Percentiles rank a stretch among this genome's conserved stretches.
phyloP scores from a whole-genome alignment of 2,888 invertebrate species.

The Microchrysa polita region DNA sequence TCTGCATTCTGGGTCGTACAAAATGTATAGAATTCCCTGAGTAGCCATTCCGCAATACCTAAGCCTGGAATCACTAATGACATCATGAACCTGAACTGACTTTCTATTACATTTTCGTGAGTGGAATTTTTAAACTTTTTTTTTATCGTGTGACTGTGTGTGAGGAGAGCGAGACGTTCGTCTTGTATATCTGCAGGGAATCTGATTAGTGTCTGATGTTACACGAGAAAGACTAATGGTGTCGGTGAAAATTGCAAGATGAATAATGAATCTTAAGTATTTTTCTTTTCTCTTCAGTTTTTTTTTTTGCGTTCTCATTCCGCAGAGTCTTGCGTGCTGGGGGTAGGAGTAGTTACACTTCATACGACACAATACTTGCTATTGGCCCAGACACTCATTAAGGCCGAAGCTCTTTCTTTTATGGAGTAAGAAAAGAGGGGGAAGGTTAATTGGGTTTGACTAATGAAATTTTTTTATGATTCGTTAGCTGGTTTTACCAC shows the following conservation, averaged over 20 bases:
- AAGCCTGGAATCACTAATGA: conserved; percentile 40
- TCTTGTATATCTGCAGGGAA: background rate
- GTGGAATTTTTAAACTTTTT: conserved; percentile 40
- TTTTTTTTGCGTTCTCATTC: too few species aligned
- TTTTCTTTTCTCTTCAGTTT: background rate
- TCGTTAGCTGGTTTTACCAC: too few species aligned
- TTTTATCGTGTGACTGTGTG: too few species aligned
- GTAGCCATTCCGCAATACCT: conserved; percentile 30
- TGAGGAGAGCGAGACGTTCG: too few species aligned
- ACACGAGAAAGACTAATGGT: conserved; percentile 37
- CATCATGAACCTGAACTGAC: conserved; percentile 40
- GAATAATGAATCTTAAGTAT: conserved; percentile 40
- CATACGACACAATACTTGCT: too few species aligned
- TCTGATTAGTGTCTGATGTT: conserved; percentile 37
- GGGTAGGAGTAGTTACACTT: too few species aligned
- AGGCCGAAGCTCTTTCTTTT: too few species aligned
- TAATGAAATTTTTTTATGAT: too few species aligned
- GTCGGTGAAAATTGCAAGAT: conserved; percentile 35
- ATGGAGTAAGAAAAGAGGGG: too few species aligned
- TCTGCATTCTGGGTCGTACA: background rate
- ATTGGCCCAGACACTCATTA: too few species aligned
- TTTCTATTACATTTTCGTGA: conserved; percentile 42
- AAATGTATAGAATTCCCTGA: conserved; percentile 14
- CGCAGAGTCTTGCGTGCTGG: too few species aligned
- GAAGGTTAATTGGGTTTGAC: too few species aligned